These are phyloP conservation scores for Ruditapes philippinarum DNA, from an alignment of 1,140 invertebrate genomes.

Conservation along the genomic window DNA sequence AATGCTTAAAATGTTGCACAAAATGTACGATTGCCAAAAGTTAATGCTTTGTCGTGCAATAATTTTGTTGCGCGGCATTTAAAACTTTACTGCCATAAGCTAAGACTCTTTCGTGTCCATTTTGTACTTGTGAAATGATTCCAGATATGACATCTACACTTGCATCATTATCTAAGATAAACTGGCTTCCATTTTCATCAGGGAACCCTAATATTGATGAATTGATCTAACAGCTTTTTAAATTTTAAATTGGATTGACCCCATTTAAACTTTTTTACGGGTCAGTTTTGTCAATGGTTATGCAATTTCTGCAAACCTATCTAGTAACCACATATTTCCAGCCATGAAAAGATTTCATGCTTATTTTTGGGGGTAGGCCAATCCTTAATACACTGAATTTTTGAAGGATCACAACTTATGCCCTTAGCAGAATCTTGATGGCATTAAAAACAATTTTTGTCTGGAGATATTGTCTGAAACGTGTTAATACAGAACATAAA, in stretches of 20 bases:
- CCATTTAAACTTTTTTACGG: slow-evolving; percentile 47
- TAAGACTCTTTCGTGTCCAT: slow-evolving; percentile 20
- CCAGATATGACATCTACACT: not conserved
- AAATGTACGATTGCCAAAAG: slow-evolving; percentile 19
- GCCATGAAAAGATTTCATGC: slow-evolving; percentile 15
- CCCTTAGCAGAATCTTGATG: not conserved
- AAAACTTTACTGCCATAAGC: slow-evolving; percentile 20
- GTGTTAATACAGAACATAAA: not conserved
- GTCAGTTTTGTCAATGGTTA: slow-evolving; percentile 31
- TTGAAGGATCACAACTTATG: slow-evolving; percentile 75
- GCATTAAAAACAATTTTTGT: slow-evolving; percentile 11
- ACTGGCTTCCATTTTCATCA: not conserved
- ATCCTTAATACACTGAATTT: slow-evolving; percentile 77
- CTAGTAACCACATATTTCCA: too few species aligned
- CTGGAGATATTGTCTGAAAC: not conserved
- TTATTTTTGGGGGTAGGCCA: slow-evolving; percentile 49
- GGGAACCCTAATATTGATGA: not conserved
- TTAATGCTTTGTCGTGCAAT: not conserved
- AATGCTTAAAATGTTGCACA: slow-evolving; percentile 20
- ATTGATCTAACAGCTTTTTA: not conserved
- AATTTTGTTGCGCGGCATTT: slow-evolving; percentile 14
- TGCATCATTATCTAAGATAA: slow-evolving; percentile 46
- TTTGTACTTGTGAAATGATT: too few species aligned
- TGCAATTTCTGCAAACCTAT: slow-evolving; percentile 23
- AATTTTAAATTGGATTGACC: not conserved